A percentile compares a stretch with the other conserved stretches of the same genome.
Conservation (phyloP, 2,888 invertebrate genomes). For the Dugesia japonica region DNA sequence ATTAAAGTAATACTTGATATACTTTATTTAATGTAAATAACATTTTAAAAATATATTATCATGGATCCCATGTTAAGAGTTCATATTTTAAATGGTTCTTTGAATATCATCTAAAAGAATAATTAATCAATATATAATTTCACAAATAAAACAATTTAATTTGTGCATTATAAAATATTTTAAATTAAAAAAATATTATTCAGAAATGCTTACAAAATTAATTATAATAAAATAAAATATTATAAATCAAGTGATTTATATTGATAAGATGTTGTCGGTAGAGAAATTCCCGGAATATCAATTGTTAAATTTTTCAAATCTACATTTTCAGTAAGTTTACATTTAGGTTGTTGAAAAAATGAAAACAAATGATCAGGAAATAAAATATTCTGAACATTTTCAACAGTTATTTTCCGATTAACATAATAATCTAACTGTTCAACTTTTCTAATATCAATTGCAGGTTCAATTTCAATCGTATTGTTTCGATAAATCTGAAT, state of each 20-base stretch:
- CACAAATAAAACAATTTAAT: too few relatives aligned
- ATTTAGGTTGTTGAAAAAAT: neutral
- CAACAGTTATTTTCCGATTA: neutral
- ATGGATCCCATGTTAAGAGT: too few relatives aligned
- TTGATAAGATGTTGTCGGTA: neutral
- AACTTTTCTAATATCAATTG: neutral
- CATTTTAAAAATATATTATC: too few relatives aligned
- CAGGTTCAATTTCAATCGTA: neutral
- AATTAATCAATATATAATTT: too few relatives aligned
- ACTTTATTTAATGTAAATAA: too few relatives aligned
- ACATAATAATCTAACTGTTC: neutral
- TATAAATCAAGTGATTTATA: neutral
- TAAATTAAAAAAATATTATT: too few relatives aligned
- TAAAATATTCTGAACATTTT: neutral
- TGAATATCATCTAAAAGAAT: too few relatives aligned
- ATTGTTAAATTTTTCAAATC: neutral
- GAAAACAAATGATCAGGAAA: neutral
- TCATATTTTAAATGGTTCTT: too few relatives aligned
- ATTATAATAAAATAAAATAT: neutral
- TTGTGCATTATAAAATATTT: too few relatives aligned
- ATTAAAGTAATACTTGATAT: too few relatives aligned
- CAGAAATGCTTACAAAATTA: too few relatives aligned
- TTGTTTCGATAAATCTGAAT: neutral
- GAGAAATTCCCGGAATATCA: neutral
- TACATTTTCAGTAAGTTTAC: neutral